Base-by-base conservation (phyloP, 2,888 invertebrate genomes). In the Diaprepes abbreviatus region DNA sequence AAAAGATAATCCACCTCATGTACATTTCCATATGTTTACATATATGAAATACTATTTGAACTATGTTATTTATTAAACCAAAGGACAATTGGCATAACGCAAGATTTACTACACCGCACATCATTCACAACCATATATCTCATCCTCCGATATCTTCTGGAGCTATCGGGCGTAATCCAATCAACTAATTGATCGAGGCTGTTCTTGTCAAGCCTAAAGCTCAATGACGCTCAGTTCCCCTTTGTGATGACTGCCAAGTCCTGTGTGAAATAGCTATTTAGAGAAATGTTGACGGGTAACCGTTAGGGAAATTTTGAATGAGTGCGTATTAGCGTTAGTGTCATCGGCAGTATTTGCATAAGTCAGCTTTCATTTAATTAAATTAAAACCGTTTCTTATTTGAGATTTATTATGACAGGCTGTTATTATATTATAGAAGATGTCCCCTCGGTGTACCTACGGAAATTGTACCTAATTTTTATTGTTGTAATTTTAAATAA, bases 231-330 rank as follows among this genome's bases (percentile, higher is more conserved):
- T 57, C 58, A 28, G 40, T 16, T 59, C 36, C 59, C 52, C 54
- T 60, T 59, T 63, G 62, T 63, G 58, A 55, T 36, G 60, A 43
- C 43, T 52, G 62, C 67, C 68, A 62, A 68, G 63, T 68, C 68
- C 63, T 57, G 45, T 50, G 63, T 68, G 68, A 68, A 68, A 68
- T 63, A 55, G 60, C 60, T 62, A 52, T 36, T 62, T 50, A 36
- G 52, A 36, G 36, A 36, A 50, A 62, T 33, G 33, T 45, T 35
- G 48, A 60, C 48, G 45, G 31, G 28, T 24, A 9, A 28, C 14
- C 48, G 14, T 50, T 50, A 28, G 48, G 28, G 48, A 50, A 28
- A 50, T 50, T 50, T 9, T 14, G 16, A 50, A 50, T 28, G 9
- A 50, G 48, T 50, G 48, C 48, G 48, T 28, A 50, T 50, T 50